Base-by-base conservation (phyloP, 2,113 vertebrate species). In the Redunca redunca region DNA sequence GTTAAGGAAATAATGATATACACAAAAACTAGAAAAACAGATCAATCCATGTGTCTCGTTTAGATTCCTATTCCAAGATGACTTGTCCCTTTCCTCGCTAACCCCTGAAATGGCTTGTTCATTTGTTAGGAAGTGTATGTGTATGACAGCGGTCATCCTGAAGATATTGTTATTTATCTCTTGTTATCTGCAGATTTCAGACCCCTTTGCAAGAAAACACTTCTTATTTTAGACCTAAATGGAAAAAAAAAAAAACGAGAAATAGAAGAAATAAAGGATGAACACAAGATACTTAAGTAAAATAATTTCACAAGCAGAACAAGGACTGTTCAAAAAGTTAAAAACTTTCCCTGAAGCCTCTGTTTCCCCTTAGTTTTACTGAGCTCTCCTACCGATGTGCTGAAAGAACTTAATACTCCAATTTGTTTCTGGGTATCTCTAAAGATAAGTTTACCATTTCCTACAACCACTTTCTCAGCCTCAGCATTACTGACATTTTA, bases 111-210 rank as follows among this genome's bases (percentile, higher is more conserved):
- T 33, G 33, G 58, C 15, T 55, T 67, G 30, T 53, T 89, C 50
- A 55, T 48, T 62, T 36, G 15, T 55, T 50, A 85, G n/a, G 43
- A 28, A 30, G 17, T 58, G 7, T 71, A 67, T 88, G 83, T 33
- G 23, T 50, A 17, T 81, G n/a, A 21, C 55, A 87, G 71, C 25
- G 92, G 30, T 93, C 71, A 50, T 40, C 77, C 26, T 60, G 52
- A 93, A 94, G 95, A 43, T 3, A 30, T 12, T 82, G 53, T n/a
- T 84, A 14, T 52, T 90, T 93, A 30, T 14, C 36, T 58, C 13
- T 67, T 96, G 30, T 77, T 86, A 77, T 87, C 48, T 53, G n/a
- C 48, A 88, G 40, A 94, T 93, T 91, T 91, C 83, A 71, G 89
- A 85, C 4, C 28, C 78, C 53, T 94, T 84, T 48, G n/a, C 50